These are phyloP conservation scores for Eurosta solidaginis DNA, from an alignment of 1,140 invertebrate species.

Conservation along the genomic window DNA sequence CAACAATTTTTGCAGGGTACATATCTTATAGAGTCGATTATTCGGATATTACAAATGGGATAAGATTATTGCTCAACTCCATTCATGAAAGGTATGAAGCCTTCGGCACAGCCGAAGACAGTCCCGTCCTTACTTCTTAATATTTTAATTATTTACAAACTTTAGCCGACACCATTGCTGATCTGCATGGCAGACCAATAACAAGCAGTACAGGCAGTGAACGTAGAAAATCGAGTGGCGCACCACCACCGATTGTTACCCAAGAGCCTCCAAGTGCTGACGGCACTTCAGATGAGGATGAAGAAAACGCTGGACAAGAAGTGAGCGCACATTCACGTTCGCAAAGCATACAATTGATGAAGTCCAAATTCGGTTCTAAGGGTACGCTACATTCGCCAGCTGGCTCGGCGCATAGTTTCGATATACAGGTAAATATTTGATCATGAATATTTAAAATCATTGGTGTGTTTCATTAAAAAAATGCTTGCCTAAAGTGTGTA, in stretches of 20 bases:
- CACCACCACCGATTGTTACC: slow-evolving; percentile 53
- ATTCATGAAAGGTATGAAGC: too few species aligned
- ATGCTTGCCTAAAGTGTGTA: too few species aligned
- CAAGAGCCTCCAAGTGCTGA: slow-evolving; percentile 54
- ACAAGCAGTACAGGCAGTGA: slow-evolving; percentile 32
- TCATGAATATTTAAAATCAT: slow-evolving; percentile 2
- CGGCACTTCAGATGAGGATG: slow-evolving; percentile 56
- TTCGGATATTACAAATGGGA: too few species aligned
- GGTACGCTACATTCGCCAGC: slow-evolving; percentile 55
- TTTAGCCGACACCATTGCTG: not conserved
- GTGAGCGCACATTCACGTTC: slow-evolving; percentile 49
- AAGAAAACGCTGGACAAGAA: slow-evolving; percentile 42
- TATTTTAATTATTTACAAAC: not conserved
- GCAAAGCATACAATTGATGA: slow-evolving; percentile 54
- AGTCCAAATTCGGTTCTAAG: slow-evolving; percentile 54
- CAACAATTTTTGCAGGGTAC: too few species aligned
- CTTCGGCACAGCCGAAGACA: too few species aligned
- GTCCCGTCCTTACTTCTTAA: too few species aligned
- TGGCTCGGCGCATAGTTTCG: slow-evolving; percentile 57
- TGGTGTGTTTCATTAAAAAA: too few species aligned
- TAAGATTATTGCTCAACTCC: too few species aligned
- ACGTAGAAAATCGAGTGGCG: slow-evolving; percentile 49
- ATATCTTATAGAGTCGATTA: too few species aligned
- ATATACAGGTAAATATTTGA: slow-evolving; percentile 55
- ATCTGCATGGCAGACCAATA: slow-evolving; percentile 18